These are phyloP conservation scores for Echinarachnius parma DNA, from an alignment of 53 echinoderm and acorn worm genomes.

Conservation along the genomic window DNA sequence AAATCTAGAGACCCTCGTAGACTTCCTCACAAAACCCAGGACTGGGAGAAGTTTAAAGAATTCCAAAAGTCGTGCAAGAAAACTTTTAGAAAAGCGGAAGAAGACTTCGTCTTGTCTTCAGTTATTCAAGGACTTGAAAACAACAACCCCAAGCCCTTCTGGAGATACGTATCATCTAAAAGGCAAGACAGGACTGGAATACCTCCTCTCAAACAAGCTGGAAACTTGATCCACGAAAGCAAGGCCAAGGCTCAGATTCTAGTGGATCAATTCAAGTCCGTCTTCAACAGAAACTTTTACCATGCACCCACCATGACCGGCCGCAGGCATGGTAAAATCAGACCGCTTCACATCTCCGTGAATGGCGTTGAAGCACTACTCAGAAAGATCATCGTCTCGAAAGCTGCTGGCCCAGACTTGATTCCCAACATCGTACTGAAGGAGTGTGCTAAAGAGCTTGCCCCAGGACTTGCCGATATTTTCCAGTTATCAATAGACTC, in stretches of 20 bases:
- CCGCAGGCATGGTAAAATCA: too few relatives aligned
- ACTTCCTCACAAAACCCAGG: not conserved
- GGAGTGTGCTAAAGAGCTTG: too few relatives aligned
- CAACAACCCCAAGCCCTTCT: constrained; percentile 5
- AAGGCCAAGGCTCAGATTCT: constrained; percentile 4
- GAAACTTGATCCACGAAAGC: constrained; percentile 2
- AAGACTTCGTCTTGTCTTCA: constrained; percentile 7
- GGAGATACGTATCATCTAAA: constrained; percentile 17
- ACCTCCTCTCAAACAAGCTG: not conserved
- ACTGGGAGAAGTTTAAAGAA: constrained; percentile 20
- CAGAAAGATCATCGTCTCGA: too few relatives aligned
- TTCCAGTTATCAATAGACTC: too few relatives aligned
- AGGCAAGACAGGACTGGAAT: not conserved
- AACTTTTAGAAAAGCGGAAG: constrained; percentile 1
- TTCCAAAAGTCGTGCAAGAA: constrained; percentile 7
- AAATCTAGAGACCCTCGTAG: constrained; percentile 3
- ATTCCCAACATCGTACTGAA: too few relatives aligned
- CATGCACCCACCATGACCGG: too few relatives aligned
- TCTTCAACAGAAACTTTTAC: not conserved
- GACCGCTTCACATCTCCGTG: too few relatives aligned
- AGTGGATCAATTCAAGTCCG: constrained; percentile 3
- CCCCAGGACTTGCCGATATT: too few relatives aligned
- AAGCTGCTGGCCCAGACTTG: too few relatives aligned
- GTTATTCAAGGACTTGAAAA: constrained; percentile 2
- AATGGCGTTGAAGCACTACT: too few relatives aligned